Base-by-base conservation (phyloP, 2,113 vertebrate species). In the Megaleporinus macrocephalus region DNA sequence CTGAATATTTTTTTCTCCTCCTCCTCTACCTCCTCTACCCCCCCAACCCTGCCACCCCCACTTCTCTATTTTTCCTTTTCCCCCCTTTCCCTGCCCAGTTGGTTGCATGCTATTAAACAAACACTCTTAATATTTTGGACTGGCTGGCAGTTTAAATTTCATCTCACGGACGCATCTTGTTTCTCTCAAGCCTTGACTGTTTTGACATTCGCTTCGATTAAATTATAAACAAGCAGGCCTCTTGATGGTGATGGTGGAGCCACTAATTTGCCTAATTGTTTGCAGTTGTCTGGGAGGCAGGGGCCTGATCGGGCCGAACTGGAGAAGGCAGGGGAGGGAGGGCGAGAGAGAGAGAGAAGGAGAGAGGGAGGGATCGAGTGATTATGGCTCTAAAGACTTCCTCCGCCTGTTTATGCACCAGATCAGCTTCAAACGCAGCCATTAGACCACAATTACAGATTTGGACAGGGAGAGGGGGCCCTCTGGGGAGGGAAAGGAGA, bases 261-360 rank as follows among this genome's bases (percentile, higher is more conserved):
- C 98, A 98, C 98, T 99, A 97, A 99, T 99, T 99, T 98, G 94
- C 96, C 97, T 99, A 99, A 99, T 99, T 98, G 98, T 99, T 99
- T 99, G 98, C 98, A 99, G 98, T 99, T 99, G 98, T 99, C 98
- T 99, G 98, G 93, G 91, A 93, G 91, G 92, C 91, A 90, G 86
- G 69, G 81, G 91, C 90, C 90, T 89, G 91, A 90, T 90, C 89
- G 90, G 95, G 90, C 95, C 93, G 94, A 91, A 95, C 93, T 94
- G 93, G 94, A 94, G 94, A 89, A 92, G 93, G 76, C 71, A 79
- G 18, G 86, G 73, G 81, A 72, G 66, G 65, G 66, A 69, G 73
- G 47, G 83, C 71, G 68, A 55, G 74, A 33, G 83, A 26, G 74
- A 73, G 74, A 72, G 69, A 69, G 78, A 70, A 73, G n/a, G 73